Evolutionary conservation across 2,113 vertebrate species (phyloP).

Genomic region (Mobula birostris): DNA sequence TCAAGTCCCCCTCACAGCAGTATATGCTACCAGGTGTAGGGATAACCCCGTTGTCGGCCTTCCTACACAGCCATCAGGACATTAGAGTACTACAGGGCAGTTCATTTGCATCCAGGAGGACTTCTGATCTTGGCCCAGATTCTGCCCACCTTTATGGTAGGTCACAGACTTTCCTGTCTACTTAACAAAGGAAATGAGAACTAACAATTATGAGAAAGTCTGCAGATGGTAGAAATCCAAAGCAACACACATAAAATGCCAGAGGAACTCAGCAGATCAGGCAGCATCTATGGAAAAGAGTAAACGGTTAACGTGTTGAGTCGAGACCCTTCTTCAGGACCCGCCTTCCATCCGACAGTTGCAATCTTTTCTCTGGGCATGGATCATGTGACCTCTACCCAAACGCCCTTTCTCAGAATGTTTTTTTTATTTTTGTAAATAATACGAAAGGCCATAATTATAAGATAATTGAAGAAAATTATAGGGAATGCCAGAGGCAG

Average conservation of each 20-base stretch:
- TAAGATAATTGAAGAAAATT: too few relatives aligned
- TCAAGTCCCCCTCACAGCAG: background rate
- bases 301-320: too few relatives aligned
- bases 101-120: background rate
- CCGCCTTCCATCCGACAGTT: background rate
- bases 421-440: background rate
- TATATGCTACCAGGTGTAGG: background rate
- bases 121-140: background rate
- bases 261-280: too few relatives aligned
- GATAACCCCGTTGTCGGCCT: background rate
- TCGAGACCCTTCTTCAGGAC: too few relatives aligned
- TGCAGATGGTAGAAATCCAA: too few relatives aligned
- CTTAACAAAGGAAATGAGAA: background rate
- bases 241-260: too few relatives aligned
- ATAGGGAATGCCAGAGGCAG: too few relatives aligned
- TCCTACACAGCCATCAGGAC: background rate
- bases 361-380: background rate
- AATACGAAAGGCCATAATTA: background rate
- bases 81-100: background rate
- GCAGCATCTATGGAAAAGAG: too few relatives aligned
- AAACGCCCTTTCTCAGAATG: background rate
- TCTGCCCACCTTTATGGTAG: background rate
- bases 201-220: too few relatives aligned
- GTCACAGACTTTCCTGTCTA: background rate
- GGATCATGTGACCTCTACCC: background rate